These are phyloP conservation scores for Bombus breviceps DNA, from an alignment of 1,140 invertebrate species.

Conservation along the genomic window DNA sequence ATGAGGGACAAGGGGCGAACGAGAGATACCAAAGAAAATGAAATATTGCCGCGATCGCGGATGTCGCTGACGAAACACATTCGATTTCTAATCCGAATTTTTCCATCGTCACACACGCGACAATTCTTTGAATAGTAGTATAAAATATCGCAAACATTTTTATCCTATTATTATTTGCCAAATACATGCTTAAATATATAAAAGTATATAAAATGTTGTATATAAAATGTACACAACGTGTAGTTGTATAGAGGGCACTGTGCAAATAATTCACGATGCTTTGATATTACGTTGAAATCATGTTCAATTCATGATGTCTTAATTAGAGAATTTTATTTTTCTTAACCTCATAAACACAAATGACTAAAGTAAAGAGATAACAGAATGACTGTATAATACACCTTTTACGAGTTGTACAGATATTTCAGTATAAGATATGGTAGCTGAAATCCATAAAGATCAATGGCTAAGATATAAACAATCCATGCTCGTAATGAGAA, in stretches of 20 bases:
- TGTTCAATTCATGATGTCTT: neutral
- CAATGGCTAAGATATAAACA: neutral
- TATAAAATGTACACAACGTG: no score
- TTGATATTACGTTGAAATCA: no score
- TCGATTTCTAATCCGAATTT: slow-evolving; percentile 37
- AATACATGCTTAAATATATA: no score
- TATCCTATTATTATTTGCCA: no score
- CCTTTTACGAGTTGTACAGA: neutral
- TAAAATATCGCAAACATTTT: no score
- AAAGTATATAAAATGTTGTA: no score
- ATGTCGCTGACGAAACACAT: slow-evolving; percentile 32
- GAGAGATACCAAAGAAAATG: slow-evolving; percentile 37
- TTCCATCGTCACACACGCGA: neutral
- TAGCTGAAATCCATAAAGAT: neutral
- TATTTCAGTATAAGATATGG: neutral
- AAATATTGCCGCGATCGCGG: slow-evolving; percentile 34
- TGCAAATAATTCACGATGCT: no score
- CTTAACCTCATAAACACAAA: neutral
- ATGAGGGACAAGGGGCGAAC: slow-evolving; percentile 34
- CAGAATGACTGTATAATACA: neutral
- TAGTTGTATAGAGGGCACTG: no score
- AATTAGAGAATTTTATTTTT: neutral
- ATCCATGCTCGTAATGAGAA: neutral
- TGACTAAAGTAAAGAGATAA: neutral
- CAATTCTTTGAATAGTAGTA: neutral